phyloP scores from a whole-genome alignment of 2,113 vertebrate genomes.

The Tenebrosternarchus preto region DNA sequence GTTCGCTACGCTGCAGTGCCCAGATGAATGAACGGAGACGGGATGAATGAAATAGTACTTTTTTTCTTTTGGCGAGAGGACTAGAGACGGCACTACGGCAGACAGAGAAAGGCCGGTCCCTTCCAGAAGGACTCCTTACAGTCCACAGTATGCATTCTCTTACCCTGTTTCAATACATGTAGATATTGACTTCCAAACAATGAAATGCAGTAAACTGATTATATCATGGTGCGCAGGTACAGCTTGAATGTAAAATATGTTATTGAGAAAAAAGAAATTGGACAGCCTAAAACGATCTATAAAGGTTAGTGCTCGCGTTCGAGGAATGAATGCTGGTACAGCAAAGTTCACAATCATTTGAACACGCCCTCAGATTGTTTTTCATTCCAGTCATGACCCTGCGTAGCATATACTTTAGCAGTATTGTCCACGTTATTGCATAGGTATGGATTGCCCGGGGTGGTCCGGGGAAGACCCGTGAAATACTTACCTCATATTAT shows the following conservation, averaged over 20 bases:
- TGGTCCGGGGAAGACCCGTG: not conserved
- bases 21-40: slow-evolving; percentile 63
- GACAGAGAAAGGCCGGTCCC: slow-evolving; percentile 15
- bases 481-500: not conserved
- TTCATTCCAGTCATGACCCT: not conserved
- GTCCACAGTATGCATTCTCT: slow-evolving; percentile 6
- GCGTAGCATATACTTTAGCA: not conserved
- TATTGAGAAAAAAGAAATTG: not conserved
- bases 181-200: not conserved
- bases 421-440: not conserved
- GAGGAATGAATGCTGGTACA: slow-evolving; percentile 1
- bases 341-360: not conserved
- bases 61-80: slow-evolving; percentile 39
- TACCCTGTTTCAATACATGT: not conserved
- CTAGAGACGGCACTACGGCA: slow-evolving; percentile 28
- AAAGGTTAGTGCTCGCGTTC: not conserved
- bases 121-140: slow-evolving; percentile 26
- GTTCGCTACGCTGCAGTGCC: slow-evolving; percentile 61
- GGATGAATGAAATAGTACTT: slow-evolving; percentile 64
- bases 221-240: not conserved
- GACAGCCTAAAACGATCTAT: not conserved
- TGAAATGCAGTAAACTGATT: not conserved
- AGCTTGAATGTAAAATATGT: not conserved
- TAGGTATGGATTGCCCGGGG: not conserved
- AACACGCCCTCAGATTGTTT: not conserved